Percentiles rank a stretch among this genome's conserved stretches.
These are phyloP conservation scores for Stercorarius parasiticus DNA, from an alignment of 2,113 vertebrate species.

Conservation along the genomic window DNA sequence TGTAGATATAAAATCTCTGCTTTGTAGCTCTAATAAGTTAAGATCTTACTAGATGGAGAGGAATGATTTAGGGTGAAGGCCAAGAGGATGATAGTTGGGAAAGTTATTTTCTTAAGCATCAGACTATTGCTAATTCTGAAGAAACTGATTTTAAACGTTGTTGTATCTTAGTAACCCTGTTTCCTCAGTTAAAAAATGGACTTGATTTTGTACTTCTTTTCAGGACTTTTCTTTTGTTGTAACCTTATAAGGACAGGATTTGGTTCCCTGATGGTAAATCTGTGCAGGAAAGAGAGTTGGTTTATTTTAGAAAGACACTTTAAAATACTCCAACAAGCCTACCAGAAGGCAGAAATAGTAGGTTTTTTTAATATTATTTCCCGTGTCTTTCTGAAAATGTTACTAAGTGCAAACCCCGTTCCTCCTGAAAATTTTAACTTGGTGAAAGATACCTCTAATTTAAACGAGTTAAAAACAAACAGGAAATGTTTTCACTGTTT, in stretches of 20 bases:
- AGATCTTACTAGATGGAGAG: not conserved
- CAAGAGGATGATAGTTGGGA: not conserved
- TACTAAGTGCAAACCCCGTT: not conserved
- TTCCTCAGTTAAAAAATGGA: not conserved
- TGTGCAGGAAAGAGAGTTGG: not conserved
- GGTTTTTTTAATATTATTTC: not conserved
- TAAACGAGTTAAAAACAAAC: not conserved
- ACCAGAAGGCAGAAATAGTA: not conserved
- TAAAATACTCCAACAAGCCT: constrained; percentile 12
- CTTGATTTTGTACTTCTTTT: not conserved
- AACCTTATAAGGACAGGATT: constrained; percentile 33
- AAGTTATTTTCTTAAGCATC: not conserved
- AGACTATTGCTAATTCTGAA: not conserved
- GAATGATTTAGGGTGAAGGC: not conserved
- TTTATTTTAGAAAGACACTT: constrained; percentile 37
- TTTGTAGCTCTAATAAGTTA: not conserved
- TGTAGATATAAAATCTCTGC: not conserved
- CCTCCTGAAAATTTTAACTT: not conserved
- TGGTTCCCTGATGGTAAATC: constrained; percentile 22
- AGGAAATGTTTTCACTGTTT: not conserved
- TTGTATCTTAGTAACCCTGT: not conserved
- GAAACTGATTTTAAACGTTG: not conserved
- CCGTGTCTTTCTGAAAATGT: not conserved
- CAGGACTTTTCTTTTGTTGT: not conserved
- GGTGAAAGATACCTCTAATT: not conserved